phyloP scores from a whole-genome alignment of 2,113 vertebrate genomes.

The Isurus oxyrinchus region DNA sequence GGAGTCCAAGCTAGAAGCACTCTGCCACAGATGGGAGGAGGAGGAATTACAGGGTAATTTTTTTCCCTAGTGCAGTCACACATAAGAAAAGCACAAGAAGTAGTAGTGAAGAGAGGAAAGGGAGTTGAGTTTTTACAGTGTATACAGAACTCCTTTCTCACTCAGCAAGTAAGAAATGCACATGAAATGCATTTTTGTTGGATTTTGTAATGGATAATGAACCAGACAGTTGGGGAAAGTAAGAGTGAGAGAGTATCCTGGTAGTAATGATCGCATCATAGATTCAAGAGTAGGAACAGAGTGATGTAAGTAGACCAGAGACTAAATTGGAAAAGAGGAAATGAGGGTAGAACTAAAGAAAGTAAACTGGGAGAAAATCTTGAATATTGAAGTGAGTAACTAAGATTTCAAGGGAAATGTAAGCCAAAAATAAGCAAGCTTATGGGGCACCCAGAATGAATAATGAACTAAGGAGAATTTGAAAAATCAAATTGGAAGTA shows the following conservation, averaged over 20 bases:
- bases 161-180: neutral
- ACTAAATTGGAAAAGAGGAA: neutral
- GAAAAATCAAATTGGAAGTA: neutral
- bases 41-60: neutral
- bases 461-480: neutral
- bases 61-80: neutral
- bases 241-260: neutral
- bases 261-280: neutral
- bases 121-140: neutral
- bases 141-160: neutral
- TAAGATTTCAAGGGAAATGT: neutral
- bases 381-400: neutral
- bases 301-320: neutral
- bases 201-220: neutral
- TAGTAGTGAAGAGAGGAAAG: too few species aligned
- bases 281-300: neutral
- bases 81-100: neutral
- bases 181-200: neutral
- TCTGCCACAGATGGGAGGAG: neutral
- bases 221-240: neutral
- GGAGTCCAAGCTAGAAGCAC: neutral
- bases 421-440: neutral
- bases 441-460: neutral
- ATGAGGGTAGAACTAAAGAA: too few species aligned
- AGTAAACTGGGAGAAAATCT: neutral